Evolutionary conservation across 1,140 invertebrate species (phyloP).

Genomic region (Sycophila sp.): DNA sequence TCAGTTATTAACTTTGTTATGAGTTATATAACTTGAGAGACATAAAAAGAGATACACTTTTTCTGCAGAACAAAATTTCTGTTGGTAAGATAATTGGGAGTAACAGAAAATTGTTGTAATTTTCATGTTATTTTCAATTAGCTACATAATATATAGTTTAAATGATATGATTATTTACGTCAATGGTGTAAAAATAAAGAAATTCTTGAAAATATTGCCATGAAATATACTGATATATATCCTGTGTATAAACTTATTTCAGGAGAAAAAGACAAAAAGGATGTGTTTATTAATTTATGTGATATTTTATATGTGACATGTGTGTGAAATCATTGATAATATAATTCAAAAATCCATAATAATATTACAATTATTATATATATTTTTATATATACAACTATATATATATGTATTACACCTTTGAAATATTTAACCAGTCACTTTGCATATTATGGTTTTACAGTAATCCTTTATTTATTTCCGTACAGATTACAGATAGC

Average conservation of each 20-base stretch:
- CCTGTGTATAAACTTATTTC: conserved; percentile 24
- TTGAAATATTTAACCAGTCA: conserved; percentile 47
- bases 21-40: no score
- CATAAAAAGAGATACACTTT: background rate
- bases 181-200: conserved; percentile 34
- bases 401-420: conserved; percentile 50
- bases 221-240: conserved; percentile 22
- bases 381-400: conserved; percentile 38
- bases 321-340: conserved; percentile 19
- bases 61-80: conserved; percentile 42
- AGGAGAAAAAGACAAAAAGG: conserved; percentile 26
- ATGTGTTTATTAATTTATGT: conserved; percentile 16
- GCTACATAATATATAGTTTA: conserved; percentile 16
- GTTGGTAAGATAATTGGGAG: conserved; percentile 31
- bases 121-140: conserved; percentile 26
- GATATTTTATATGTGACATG: conserved; percentile 17
- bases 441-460: conserved; percentile 45
- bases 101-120: conserved; percentile 23
- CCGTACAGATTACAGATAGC: conserved; percentile 66
- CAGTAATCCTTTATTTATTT: conserved; percentile 64
- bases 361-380: conserved; percentile 38
- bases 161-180: conserved; percentile 31
- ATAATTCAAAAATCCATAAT: conserved; percentile 20
- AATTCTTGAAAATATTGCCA: conserved; percentile 27
- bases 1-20: no score